Base-by-base conservation (phyloP, 1,140 invertebrate genomes). In the Hydropsyche tenuis region DNA sequence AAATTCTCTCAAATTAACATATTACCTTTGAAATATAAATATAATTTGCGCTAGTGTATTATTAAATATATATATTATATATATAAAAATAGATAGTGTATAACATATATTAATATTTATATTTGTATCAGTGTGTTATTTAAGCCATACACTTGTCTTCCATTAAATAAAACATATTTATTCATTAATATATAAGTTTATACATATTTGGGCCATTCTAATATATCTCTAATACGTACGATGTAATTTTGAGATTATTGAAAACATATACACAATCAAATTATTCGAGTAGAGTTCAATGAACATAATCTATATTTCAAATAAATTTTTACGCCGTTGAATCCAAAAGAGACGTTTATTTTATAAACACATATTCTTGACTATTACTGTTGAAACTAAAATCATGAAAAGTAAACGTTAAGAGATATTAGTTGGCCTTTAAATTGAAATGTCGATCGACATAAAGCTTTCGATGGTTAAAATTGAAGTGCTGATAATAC, bases 131-230 rank as follows among this genome's bases (percentile, higher is more conserved):
- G 53, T 43, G 60, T 75, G 74, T 73, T 76, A 76, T 51, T 48
- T 73, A 72, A 76, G 75, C 75, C 75, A 76, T 76, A 75, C 72
- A 73, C 51, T 76, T 76, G 75, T 76, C 75, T 76, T 76, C 75
- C 75, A 76, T 73, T 73, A 76, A 73, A 66, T 70, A 76, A 76
- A 37, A 76, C 72, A 76, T 76, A 72, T 73, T 51, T 73, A 73
- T 62, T 70, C 68, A 70, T 56, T 56, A 56, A 48, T 70, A 30
- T 22, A 25, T 68, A 68, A 68, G 16, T 30, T 69, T 69, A 69
- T 48, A 65, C 43, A 65, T 65, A 46, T 65, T 65, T 43, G 30
- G 63, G 63, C 63, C 63, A 65, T 65, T 65, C 63, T 14, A 43
- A 65, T 43, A 27, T 43, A 43, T 65, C 63, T 65, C 43, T 65